Percentiles rank a stretch among this genome's conserved stretches.
Conservation (phyloP, 2,888 invertebrate genomes). For the Euphydryas editha region DNA sequence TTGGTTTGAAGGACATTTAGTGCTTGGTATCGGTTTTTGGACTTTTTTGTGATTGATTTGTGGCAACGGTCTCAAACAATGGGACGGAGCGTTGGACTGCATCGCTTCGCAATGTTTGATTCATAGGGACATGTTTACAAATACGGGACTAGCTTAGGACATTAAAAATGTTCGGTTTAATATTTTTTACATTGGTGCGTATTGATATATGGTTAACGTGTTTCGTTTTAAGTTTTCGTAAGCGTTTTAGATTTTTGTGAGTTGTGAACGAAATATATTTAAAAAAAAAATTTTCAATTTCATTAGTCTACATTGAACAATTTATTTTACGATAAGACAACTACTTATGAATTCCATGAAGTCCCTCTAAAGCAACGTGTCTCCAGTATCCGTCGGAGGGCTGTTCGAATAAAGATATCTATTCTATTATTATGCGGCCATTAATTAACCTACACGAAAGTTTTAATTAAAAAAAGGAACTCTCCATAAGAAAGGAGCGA, state of each 20-base stretch:
- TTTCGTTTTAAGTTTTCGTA: background rate
- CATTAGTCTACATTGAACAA: conserved; percentile 6
- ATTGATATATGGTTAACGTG: background rate
- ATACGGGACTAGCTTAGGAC: conserved; percentile 34
- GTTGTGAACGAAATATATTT: background rate
- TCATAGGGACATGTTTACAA: conserved; percentile 47
- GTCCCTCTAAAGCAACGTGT: conserved; percentile 21
- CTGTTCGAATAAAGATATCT: conserved; percentile 49
- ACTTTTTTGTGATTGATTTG: conserved; percentile 73
- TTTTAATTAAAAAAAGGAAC: conserved; percentile 80
- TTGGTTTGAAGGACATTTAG: conserved; percentile 75
- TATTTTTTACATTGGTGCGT: background rate
- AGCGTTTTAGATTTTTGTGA: background rate
- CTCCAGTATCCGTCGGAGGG: conserved; percentile 31
- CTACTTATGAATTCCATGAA: conserved; percentile 27
- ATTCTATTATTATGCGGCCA: conserved; percentile 63
- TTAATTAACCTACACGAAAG: conserved; percentile 80
- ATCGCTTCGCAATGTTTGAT: conserved; percentile 46
- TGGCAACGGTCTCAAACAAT: conserved; percentile 54
- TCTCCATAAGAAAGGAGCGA: conserved; percentile 74
- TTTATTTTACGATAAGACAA: conserved; percentile 16
- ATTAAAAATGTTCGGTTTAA: conserved; percentile 17
- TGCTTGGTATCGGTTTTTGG: conserved; percentile 54
- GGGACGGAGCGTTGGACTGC: conserved; percentile 43
- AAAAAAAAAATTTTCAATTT: conserved; percentile 6